These are phyloP conservation scores for Mamestra configurata DNA, from an alignment of 1,140 invertebrate genomes.

Conservation along the genomic window DNA sequence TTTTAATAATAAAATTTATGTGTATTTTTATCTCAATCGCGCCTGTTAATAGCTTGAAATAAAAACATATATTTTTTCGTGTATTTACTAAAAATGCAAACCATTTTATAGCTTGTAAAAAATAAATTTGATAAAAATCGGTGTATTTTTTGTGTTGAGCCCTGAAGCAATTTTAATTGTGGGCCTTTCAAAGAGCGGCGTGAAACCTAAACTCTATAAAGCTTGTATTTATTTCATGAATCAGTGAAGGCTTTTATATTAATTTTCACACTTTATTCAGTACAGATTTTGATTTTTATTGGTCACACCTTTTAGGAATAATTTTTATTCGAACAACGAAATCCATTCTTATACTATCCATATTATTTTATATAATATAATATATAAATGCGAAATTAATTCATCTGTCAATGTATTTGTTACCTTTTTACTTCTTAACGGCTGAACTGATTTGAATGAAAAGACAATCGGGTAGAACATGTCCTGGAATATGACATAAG, in stretches of 20 bases:
- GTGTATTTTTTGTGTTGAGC: constrained; percentile 32
- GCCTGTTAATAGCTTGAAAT: constrained; percentile 27
- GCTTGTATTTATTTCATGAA: constrained; percentile 39
- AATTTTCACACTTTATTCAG: constrained; percentile 30
- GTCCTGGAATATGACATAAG: too few relatives aligned
- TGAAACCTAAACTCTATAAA: constrained; percentile 29
- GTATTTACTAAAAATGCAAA: constrained; percentile 33
- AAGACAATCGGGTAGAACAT: too few relatives aligned
- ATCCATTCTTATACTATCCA: background rate
- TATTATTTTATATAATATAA: too few relatives aligned
- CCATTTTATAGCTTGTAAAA: constrained; percentile 25
- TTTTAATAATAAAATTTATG: constrained; percentile 36
- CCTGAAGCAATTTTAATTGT: constrained; percentile 43
- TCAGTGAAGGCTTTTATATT: constrained; percentile 26
- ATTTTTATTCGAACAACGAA: background rate
- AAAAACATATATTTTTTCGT: constrained; percentile 29
- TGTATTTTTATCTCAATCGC: constrained; percentile 37
- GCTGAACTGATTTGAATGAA: too few relatives aligned
- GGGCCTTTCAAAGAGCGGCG: constrained; percentile 33
- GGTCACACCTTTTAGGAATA: constrained; percentile 17
- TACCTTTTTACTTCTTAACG: too few relatives aligned
- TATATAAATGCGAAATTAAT: too few relatives aligned
- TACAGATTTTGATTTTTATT: constrained; percentile 24
- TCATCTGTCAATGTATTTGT: background rate
- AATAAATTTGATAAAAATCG: constrained; percentile 33